Base-by-base conservation (phyloP, 2,888 invertebrate species). In the Heliconius ismenius region DNA sequence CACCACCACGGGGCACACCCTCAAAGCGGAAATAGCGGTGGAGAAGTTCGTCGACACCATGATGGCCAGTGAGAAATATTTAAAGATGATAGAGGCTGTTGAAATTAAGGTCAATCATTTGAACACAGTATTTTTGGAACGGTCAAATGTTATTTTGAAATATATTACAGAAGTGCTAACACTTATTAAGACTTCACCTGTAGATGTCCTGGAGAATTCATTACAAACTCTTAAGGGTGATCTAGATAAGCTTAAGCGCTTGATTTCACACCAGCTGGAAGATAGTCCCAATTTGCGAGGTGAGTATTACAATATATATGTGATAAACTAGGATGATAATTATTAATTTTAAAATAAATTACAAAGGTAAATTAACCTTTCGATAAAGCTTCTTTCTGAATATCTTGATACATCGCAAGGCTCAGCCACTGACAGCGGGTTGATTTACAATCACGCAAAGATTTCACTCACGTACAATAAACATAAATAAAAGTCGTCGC, bases 11-110 rank as follows among this genome's bases (percentile, higher is more conserved):
- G 74, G 80, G 7, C 78, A 81, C 11, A 79, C 79, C 1, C 72
- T 81, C 10, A 85, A 84, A 69, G 85, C 86, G 2, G 91, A 90
- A 62, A 82, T 82, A 3, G 87, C 90, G 0, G 88, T 91, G 0
- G 92, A 92, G 77, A 91, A 90, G 73, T 92, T 93, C 80, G 88
- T 92, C 0, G 91, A 92, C 73, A 91, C 89, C 0, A 82, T 93
- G 21, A 86, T 92, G 84, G 82, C 89, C 1, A 91, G 90, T 75
- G 92, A 92, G 77, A 88, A 84, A 79, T 92, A 92, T 80, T 83
- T 92, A 60, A 90, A 89, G 79, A 86, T 90, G 86, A 87, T 93
- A 49, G 91, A 92, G 80, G 82, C 83, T 0, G 87, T 93, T 18
- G 90, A 92, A 74, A 84, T 82, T 21, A 92, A 90, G 80, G 65